Percentiles rank a stretch among this genome's conserved stretches.
These are phyloP conservation scores for Enteromius unitaeniatus DNA, from an alignment of 2,797 vertebrate species.

Conservation along the genomic window DNA sequence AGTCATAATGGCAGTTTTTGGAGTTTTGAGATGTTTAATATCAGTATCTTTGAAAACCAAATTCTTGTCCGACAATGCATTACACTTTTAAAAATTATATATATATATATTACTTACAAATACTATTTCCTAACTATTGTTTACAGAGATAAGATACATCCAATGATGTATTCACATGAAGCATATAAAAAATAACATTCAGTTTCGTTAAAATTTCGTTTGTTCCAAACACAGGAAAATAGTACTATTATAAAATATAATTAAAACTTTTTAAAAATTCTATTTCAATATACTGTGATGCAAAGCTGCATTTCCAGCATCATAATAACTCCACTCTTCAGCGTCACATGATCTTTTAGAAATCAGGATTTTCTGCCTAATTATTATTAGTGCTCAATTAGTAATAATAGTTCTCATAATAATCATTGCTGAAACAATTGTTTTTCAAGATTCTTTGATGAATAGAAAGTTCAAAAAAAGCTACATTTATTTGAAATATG, in stretches of 20 bases:
- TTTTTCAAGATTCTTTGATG: neutral
- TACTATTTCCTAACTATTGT: neutral
- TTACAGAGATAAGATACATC: neutral
- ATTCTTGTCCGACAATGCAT: neutral
- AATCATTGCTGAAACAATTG: neutral
- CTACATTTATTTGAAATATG: neutral
- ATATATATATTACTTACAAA: neutral
- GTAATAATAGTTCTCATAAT: neutral
- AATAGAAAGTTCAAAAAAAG: neutral
- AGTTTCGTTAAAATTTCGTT: neutral
- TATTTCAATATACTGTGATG: neutral
- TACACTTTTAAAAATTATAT: neutral
- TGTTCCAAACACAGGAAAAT: neutral
- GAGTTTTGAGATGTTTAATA: constrained; percentile 46
- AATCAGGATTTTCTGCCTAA: neutral
- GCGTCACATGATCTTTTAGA: neutral
- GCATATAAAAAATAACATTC: no score
- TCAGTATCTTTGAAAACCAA: constrained; percentile 35
- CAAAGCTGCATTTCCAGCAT: neutral
- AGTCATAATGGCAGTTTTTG: constrained; percentile 44
- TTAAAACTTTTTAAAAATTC: neutral
- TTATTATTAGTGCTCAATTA: neutral
- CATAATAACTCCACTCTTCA: neutral
- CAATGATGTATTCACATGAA: no score
- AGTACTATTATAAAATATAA: neutral